Percentiles rank a stretch among this genome's conserved stretches.
Evolutionary conservation across 2,888 invertebrate genomes (phyloP).

Genomic region (Dolomedes plantarius): DNA sequence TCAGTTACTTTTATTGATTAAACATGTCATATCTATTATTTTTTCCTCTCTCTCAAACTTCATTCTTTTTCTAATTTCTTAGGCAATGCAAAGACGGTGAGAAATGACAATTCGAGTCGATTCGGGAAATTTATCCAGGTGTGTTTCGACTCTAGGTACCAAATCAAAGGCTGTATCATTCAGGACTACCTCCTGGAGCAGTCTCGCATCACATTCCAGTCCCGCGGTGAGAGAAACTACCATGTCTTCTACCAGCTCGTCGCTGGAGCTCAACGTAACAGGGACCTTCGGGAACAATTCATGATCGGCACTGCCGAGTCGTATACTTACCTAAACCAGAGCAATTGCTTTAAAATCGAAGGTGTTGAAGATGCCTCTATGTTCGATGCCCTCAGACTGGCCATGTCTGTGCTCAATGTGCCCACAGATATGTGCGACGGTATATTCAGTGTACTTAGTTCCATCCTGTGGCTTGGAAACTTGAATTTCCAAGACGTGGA

Average conservation of each 20-base stretch:
- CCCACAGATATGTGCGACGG: conserved; percentile 91
- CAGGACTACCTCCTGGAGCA: conserved; percentile 93
- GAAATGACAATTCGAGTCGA: conserved; percentile 94
- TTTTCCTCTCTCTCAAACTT: too few species aligned
- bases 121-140: conserved; percentile 98
- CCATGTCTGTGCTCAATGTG: conserved; percentile 85
- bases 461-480: conserved; percentile 94
- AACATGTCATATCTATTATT: too few species aligned
- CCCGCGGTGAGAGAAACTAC: conserved; percentile 90
- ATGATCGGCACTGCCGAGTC: conserved; percentile 85
- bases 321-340: conserved; percentile 87
- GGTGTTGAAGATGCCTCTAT: conserved; percentile 83
- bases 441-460: conserved; percentile 90
- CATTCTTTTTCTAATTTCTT: not conserved
- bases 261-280: conserved; percentile 81
- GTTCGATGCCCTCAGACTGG: conserved; percentile 89
- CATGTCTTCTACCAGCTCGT: conserved; percentile 94
- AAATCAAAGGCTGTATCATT: conserved; percentile 93
- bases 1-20: too few species aligned
- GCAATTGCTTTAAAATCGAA: conserved; percentile 83
- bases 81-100: conserved; percentile 95
- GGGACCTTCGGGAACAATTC: conserved; percentile 79
- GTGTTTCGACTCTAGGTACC: conserved; percentile 90
- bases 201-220: conserved; percentile 92
- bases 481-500: conserved; percentile 90